A percentile compares a stretch with the other conserved stretches of the same genome.
phyloP scores from a whole-genome alignment of 1,140 invertebrate species.

The Drosophila nasuta region DNA sequence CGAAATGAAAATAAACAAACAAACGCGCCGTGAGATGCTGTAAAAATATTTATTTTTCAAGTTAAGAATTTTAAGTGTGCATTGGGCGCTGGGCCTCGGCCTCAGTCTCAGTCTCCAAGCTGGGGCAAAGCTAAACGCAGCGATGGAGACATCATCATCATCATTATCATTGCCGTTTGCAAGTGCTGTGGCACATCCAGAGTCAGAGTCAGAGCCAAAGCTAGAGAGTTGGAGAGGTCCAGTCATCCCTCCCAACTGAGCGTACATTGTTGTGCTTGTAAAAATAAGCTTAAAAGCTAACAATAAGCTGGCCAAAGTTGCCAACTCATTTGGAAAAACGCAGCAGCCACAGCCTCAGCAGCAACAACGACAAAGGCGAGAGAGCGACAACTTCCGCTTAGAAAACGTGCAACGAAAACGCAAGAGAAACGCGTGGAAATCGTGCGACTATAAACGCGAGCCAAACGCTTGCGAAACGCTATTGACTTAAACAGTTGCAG shows the following conservation, averaged over 20 bases:
- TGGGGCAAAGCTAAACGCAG: slow-evolving; percentile 3
- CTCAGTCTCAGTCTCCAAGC: background rate
- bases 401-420: slow-evolving; percentile 55
- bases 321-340: slow-evolving; percentile 81
- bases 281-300: slow-evolving; percentile 84
- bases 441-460: slow-evolving; percentile 4
- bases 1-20: slow-evolving; percentile 83
- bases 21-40: slow-evolving; percentile 82
- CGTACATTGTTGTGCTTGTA: slow-evolving; percentile 80
- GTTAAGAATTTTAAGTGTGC: slow-evolving; percentile 84
- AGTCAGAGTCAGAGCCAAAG: slow-evolving; percentile 27
- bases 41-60: slow-evolving; percentile 85
- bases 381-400: slow-evolving; percentile 72
- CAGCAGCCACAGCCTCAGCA: slow-evolving; percentile 32
- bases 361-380: slow-evolving; percentile 1
- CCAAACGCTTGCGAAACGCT: slow-evolving; percentile 22
- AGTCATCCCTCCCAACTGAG: slow-evolving; percentile 24
- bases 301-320: slow-evolving; percentile 79
- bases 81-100: slow-evolving; percentile 66
- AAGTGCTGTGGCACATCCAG: slow-evolving; percentile 26
- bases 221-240: slow-evolving; percentile 16
- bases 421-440: slow-evolving; percentile 32
- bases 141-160: slow-evolving; percentile 54
- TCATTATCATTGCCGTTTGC: slow-evolving; percentile 35
- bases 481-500: too few relatives aligned